phyloP scores from a whole-genome alignment of 2,797 vertebrate genomes.

The Ptychadena robeensis region DNA sequence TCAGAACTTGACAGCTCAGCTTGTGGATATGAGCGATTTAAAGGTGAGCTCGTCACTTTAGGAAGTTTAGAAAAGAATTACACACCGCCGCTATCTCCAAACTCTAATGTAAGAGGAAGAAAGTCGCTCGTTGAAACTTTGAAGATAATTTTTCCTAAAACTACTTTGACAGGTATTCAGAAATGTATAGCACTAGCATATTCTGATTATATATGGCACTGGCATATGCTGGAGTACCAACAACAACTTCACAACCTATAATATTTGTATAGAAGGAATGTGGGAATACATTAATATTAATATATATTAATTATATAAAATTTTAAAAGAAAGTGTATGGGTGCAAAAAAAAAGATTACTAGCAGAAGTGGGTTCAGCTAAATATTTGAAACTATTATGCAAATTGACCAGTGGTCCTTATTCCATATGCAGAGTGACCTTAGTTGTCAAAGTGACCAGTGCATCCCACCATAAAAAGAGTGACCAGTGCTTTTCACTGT shows the following conservation, averaged over 20 bases:
- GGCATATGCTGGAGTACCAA: not conserved
- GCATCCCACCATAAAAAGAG: too few relatives aligned
- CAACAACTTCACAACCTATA: not conserved
- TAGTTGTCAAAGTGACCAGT: too few relatives aligned
- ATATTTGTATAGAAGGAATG: too few relatives aligned
- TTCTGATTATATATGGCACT: not conserved
- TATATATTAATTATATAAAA: too few relatives aligned
- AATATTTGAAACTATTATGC: too few relatives aligned
- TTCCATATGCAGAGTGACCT: too few relatives aligned
- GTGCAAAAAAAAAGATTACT: too few relatives aligned
- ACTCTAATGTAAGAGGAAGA: not conserved
- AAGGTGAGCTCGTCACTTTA: conserved; percentile 66
- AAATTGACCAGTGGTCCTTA: too few relatives aligned
- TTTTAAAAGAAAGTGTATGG: too few relatives aligned
- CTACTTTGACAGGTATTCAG: not conserved
- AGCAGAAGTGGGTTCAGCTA: too few relatives aligned
- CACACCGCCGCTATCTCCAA: conserved; percentile 13
- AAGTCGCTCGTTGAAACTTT: not conserved
- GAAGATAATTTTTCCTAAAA: not conserved
- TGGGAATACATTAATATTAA: too few relatives aligned
- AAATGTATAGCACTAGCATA: not conserved
- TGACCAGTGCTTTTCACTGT: too few relatives aligned
- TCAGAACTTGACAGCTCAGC: conserved; percentile 66
- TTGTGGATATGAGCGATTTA: conserved; percentile 66
- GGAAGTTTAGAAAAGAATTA: conserved; percentile 51